These are phyloP conservation scores for Erythrolamprus reginae DNA, from an alignment of 2,113 vertebrate species.

Conservation along the genomic window DNA sequence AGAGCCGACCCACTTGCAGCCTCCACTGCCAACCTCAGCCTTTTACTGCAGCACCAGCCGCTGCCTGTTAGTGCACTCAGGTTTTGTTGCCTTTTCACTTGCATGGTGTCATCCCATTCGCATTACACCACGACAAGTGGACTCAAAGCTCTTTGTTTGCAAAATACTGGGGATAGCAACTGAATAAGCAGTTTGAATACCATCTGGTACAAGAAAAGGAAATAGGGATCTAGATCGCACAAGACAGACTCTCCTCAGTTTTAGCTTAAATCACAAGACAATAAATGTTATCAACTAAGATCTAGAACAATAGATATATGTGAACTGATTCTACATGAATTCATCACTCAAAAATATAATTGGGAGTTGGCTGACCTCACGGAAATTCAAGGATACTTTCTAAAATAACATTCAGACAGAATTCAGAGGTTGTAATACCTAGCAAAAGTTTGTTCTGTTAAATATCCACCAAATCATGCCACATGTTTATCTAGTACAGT, in stretches of 20 bases:
- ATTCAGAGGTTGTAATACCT: not conserved
- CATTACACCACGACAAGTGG: conserved; percentile 13
- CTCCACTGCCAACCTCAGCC: conserved; percentile 87
- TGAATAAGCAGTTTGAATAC: not conserved
- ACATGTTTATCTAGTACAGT: not conserved
- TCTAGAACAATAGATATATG: not conserved
- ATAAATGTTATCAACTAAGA: not conserved
- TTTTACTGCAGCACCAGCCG: conserved; percentile 96
- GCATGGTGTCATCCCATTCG: conserved; percentile 66
- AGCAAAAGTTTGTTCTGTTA: not conserved
- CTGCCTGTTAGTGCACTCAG: conserved; percentile 99
- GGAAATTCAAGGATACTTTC: not conserved
- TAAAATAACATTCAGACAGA: not conserved
- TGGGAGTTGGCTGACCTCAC: not conserved
- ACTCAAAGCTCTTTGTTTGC: conserved; percentile 57
- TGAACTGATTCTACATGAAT: not conserved
- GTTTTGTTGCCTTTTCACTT: conserved; percentile 88
- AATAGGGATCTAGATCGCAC: not conserved
- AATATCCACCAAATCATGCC: not conserved
- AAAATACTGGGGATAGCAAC: not conserved
- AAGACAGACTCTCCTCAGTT: not conserved
- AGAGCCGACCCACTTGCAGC: conserved; percentile 91
- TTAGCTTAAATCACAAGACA: not conserved
- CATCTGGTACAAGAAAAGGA: not conserved
- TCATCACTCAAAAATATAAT: not conserved